Evolutionary conservation across 2,113 vertebrate species (phyloP).

Genomic region (Gnathonemus echidnorhynchus): DNA sequence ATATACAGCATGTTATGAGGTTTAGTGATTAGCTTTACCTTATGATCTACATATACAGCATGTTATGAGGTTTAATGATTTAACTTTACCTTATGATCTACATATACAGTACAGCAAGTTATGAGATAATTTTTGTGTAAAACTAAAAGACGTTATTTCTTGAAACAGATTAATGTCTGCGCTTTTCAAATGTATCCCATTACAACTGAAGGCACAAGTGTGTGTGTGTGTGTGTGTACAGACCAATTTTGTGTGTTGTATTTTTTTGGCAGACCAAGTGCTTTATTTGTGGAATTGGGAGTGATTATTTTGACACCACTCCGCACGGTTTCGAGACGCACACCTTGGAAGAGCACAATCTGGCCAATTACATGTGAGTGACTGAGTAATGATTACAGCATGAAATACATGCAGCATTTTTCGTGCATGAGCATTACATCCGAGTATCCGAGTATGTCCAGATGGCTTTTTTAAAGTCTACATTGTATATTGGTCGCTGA

Average conservation of each 20-base stretch:
- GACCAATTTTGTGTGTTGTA: neutral
- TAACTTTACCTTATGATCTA: too few relatives aligned
- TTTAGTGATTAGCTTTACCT: slow-evolving; percentile 30
- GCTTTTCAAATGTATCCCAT: neutral
- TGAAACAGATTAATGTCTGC: neutral
- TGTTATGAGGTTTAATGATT: neutral
- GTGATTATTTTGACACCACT: slow-evolving; percentile 86
- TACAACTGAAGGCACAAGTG: neutral
- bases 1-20: slow-evolving; percentile 50
- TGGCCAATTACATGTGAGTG: slow-evolving; percentile 78
- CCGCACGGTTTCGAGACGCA: slow-evolving; percentile 87
- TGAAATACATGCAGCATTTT: neutral
- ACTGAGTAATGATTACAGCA: neutral
- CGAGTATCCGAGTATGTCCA: neutral
- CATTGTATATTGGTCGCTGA: neutral
- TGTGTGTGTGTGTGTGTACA: neutral
- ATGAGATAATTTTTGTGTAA: neutral
- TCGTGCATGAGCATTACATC: neutral
- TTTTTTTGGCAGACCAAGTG: slow-evolving; percentile 73
- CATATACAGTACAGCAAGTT: neutral
- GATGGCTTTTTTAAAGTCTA: neutral
- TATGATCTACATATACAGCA: neutral
- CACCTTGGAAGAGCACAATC: slow-evolving; percentile 83
- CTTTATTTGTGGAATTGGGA: slow-evolving; percentile 88
- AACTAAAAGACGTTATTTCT: neutral